phyloP scores from a whole-genome alignment of 2,113 vertebrate species.

The Felis chaus region DNA sequence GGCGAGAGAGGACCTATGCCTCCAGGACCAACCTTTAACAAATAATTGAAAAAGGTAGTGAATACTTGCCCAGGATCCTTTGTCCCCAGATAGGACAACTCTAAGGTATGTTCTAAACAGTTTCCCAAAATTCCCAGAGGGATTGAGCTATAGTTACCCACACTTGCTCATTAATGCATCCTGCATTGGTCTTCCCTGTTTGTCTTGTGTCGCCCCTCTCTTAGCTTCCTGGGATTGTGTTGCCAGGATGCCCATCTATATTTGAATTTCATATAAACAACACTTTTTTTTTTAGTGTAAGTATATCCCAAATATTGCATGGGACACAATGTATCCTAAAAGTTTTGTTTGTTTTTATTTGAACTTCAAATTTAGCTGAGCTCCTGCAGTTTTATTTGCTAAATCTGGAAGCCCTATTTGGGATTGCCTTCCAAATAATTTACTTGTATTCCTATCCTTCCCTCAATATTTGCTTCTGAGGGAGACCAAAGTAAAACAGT shows the following conservation, averaged over 20 bases:
- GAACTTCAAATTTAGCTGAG: background rate
- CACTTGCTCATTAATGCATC: background rate
- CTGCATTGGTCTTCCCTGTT: background rate
- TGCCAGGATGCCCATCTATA: background rate
- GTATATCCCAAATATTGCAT: background rate
- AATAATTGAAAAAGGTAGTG: background rate
- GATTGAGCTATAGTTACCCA: background rate
- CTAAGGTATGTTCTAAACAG: background rate
- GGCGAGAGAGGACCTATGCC: background rate
- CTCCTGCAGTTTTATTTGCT: conserved; percentile 23
- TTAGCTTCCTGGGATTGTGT: background rate
- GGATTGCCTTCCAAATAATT: conserved; percentile 1
- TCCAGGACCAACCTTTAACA: background rate
- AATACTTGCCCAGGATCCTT: background rate
- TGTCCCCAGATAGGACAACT: background rate
- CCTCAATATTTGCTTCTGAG: background rate
- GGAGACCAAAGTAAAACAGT: background rate
- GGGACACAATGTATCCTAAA: background rate
- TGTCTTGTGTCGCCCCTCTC: background rate
- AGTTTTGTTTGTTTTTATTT: background rate
- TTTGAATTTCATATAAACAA: conserved; percentile 33
- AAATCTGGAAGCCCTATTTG: background rate
- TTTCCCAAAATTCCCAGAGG: background rate
- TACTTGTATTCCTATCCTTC: background rate
- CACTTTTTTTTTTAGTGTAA: background rate